These are phyloP conservation scores for Sympetrum striolatum DNA, from an alignment of 2,888 invertebrate species.

Conservation along the genomic window DNA sequence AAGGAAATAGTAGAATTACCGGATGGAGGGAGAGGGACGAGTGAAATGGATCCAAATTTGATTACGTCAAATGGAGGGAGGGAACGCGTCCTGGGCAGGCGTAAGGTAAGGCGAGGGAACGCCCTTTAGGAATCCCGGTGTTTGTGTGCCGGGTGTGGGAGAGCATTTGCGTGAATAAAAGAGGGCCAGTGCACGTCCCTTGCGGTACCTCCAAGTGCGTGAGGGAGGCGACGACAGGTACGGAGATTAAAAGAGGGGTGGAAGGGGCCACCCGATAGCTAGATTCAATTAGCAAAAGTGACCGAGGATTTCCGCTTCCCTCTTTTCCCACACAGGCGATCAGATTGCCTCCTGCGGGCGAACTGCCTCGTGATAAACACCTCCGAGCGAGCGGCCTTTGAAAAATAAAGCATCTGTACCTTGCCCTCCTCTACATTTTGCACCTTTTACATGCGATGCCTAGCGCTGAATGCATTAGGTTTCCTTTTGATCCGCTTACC, in stretches of 20 bases:
- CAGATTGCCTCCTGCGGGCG: conserved; percentile 18
- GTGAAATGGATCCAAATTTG: conserved; percentile 17
- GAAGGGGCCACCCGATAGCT: not conserved
- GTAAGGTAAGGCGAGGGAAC: not conserved
- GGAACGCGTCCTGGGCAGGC: not conserved
- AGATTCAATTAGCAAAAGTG: conserved; percentile 41
- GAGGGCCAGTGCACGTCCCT: not conserved
- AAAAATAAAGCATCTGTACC: no score
- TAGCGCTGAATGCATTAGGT: no score
- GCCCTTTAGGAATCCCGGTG: not conserved
- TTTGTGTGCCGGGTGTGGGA: not conserved
- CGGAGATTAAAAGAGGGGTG: not conserved
- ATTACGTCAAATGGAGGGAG: not conserved
- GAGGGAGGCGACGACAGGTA: not conserved
- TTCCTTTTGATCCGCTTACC: no score
- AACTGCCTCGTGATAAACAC: not conserved
- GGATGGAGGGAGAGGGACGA: not conserved
- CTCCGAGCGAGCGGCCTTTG: not conserved
- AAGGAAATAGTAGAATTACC: not conserved
- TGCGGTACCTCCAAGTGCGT: not conserved
- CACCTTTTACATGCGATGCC: no score
- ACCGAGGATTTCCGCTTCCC: conserved; percentile 15
- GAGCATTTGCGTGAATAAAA: not conserved
- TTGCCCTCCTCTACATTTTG: no score
- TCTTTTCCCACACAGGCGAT: not conserved